These are phyloP conservation scores for Salvelinus alpinus DNA, from an alignment of 2,113 vertebrate genomes.

Conservation along the genomic window DNA sequence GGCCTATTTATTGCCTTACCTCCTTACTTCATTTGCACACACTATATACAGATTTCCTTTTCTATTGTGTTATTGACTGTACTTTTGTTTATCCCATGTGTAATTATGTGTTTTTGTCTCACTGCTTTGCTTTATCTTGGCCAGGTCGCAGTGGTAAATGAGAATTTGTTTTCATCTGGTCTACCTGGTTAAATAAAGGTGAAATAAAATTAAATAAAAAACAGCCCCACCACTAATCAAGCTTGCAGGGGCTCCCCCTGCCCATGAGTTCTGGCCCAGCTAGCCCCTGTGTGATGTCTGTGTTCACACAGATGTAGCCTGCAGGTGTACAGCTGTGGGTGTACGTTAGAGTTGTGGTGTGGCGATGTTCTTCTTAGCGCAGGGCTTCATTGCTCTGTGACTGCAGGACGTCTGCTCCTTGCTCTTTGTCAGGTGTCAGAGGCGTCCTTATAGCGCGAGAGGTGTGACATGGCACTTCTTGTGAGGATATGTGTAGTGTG, in stretches of 20 bases:
- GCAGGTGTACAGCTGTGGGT: slow-evolving; percentile 25
- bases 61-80: too few species aligned
- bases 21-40: too few species aligned
- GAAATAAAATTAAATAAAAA: too few species aligned
- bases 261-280: slow-evolving; percentile 18
- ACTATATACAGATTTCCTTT: too few species aligned
- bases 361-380: background rate
- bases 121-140: too few species aligned
- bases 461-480: background rate
- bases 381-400: slow-evolving; percentile 13
- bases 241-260: background rate
- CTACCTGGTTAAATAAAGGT: too few species aligned
- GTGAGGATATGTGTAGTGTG: background rate
- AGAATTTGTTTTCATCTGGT: too few species aligned
- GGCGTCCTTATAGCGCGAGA: background rate
- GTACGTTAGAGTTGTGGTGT: background rate
- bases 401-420: background rate
- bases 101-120: too few species aligned
- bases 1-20: too few species aligned
- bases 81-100: too few species aligned
- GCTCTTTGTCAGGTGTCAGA: background rate
- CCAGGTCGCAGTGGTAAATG: too few species aligned
- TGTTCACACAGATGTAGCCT: slow-evolving; percentile 25
- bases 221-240: background rate
- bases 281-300: slow-evolving; percentile 17